phyloP scores from a whole-genome alignment of 2,113 vertebrate species.

The Cynoglossus semilaevis region DNA sequence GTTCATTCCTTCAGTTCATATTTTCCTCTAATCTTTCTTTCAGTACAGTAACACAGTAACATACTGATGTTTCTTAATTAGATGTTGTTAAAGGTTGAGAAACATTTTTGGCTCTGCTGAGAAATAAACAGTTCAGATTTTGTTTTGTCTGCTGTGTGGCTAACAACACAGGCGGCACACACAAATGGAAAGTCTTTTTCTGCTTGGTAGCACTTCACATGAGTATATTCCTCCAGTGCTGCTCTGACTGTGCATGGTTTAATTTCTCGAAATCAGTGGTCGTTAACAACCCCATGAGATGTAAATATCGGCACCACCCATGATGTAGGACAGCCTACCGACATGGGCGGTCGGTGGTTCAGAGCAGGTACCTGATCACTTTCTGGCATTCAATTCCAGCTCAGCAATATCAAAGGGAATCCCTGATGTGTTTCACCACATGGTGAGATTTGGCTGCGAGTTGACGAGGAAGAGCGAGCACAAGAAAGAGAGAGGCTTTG shows the following conservation, averaged over 20 bases:
- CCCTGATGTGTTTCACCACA: constrained; percentile 30
- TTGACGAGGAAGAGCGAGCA: constrained; percentile 6
- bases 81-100: no score
- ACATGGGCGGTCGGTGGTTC: constrained; percentile 15
- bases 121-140: constrained; percentile 14
- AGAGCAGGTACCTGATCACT: constrained; percentile 41
- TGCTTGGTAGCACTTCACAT: constrained; percentile 16
- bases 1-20: no score
- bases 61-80: no score
- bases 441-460: constrained; percentile 17
- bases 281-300: constrained; percentile 28
- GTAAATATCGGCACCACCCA: constrained; percentile 26
- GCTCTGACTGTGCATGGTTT: constrained; percentile 13
- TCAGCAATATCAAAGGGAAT: constrained; percentile 62
- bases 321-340: constrained; percentile 21
- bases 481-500: constrained; percentile 6
- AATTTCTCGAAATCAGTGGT: constrained; percentile 16
- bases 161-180: constrained; percentile 37
- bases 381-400: constrained; percentile 35
- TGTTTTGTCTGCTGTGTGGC: constrained; percentile 33
- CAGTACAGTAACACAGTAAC: no score
- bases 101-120: constrained; percentile 1
- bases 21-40: no score
- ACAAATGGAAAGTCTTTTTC: constrained; percentile 26
- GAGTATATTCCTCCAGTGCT: constrained; percentile 24